Percentiles rank a stretch among this genome's conserved stretches.
These are phyloP conservation scores for Zeuzera pyrina DNA, from an alignment of 2,888 invertebrate species.

Conservation along the genomic window DNA sequence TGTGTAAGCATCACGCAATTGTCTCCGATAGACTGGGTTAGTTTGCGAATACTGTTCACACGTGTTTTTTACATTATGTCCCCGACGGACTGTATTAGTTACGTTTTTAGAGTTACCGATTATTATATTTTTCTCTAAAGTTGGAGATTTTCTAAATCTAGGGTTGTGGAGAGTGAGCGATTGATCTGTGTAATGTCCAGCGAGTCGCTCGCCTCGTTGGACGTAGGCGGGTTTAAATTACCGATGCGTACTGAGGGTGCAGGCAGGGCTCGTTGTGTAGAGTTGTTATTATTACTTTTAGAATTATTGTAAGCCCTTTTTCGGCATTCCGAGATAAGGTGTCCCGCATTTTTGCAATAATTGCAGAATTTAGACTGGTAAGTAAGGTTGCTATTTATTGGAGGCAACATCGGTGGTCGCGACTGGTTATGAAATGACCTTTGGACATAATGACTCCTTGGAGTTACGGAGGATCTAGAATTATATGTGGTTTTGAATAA, in stretches of 20 bases:
- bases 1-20: no score
- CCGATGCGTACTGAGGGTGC: not conserved
- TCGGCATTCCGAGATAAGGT: not conserved
- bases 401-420: not conserved
- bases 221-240: not conserved
- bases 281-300: not conserved
- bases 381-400: not conserved
- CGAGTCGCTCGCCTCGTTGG: not conserved
- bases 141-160: no score
- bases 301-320: not conserved
- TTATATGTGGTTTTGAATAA: constrained; percentile 2
- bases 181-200: no score
- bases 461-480: not conserved
- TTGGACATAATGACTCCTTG: not conserved
- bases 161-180: no score
- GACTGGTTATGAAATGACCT: not conserved
- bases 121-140: no score
- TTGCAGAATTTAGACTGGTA: not conserved
- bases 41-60: no score
- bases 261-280: not conserved
- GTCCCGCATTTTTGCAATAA: not conserved
- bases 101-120: no score
- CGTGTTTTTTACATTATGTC: no score
- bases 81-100: no score
- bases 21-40: no score